Percentiles rank a stretch among this genome's conserved stretches.
phyloP scores from a whole-genome alignment of 30 jellyfish, hydroid and myxozoan species.

The Morbakka virulenta region DNA sequence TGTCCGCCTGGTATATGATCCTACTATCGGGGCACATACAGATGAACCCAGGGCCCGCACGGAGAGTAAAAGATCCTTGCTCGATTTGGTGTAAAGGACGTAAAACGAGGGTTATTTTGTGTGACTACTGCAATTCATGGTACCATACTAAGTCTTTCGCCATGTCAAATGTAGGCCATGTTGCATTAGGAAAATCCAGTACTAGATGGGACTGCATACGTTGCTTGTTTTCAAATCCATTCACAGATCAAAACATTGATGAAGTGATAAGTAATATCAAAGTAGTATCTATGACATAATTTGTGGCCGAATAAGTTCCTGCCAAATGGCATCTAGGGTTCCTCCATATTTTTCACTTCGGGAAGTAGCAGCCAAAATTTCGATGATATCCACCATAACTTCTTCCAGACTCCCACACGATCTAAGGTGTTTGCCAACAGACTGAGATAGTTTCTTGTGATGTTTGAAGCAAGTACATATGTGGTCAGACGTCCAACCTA shows the following conservation, averaged over 20 bases:
- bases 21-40: constrained; percentile 49
- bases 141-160: constrained; percentile 56
- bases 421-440: too few species aligned
- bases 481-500: too few species aligned
- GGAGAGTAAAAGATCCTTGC: constrained; percentile 61
- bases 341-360: too few species aligned
- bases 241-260: constrained; percentile 15
- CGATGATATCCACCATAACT: too few species aligned
- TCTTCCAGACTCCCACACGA: too few species aligned
- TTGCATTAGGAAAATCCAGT: constrained; percentile 39
- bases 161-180: constrained; percentile 40
- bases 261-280: constrained; percentile 15
- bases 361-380: too few species aligned
- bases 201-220: constrained; percentile 27
- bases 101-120: constrained; percentile 28
- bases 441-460: too few species aligned
- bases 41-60: constrained; percentile 54
- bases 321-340: too few species aligned
- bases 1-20: constrained; percentile 57
- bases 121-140: constrained; percentile 54
- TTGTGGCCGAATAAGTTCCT: too few species aligned
- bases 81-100: constrained; percentile 39
- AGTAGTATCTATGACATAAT: too few species aligned
- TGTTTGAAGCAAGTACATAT: too few species aligned
- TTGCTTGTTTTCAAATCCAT: constrained; percentile 12